Evolutionary conservation across 1,140 invertebrate genomes (phyloP), one percentile per base, ranked within the genome.

Genomic region (Anastrepha ludens): DNA sequence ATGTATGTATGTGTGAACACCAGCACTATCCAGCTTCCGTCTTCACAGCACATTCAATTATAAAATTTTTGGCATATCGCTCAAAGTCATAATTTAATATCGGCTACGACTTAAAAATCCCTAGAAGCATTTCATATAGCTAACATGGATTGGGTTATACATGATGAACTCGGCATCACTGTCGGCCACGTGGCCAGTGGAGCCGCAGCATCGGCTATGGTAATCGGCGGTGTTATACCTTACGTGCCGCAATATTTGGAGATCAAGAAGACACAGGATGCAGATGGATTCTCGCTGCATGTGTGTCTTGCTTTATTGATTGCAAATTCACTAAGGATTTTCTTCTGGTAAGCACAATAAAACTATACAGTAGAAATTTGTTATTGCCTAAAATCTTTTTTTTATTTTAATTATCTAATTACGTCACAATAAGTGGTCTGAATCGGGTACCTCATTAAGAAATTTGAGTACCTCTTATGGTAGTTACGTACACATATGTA

Each of bases 241-340:
- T 98, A 97, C 90, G 97, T 99, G 89, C 98, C 98, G 17, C 98
- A 99, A 93, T 99, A 99, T 91, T 94, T 95, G 89, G 97, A 99
- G 94, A 99, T 99, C 86, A 97, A 96, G 91, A 95, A 95, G 90
- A 97, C 97, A 44, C 96, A 98, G 92, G 98, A 99, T 94, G 96
- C 98, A 29, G 98, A 98, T 90, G 99, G 99, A 5, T 99, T 99
- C 94, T 99, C 98, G 0, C 94, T 99, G 5, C 98, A 98, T 92
- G 99, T 99, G 62, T 99, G 99, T 93, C 94, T 99, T 59, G 97
- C 98, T 4, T 95, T 99, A 39, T 94, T 99, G 58, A 95, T 99
- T 92, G 99, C 99, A 62, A 99, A 99, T 93, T 99, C 98, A 86
- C 95, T 99, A 70, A 96, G 99, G 90, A 99, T 99, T 92, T 94